phyloP scores from a whole-genome alignment of 1,140 invertebrate genomes.

The Anadara kagoshimensis region DNA sequence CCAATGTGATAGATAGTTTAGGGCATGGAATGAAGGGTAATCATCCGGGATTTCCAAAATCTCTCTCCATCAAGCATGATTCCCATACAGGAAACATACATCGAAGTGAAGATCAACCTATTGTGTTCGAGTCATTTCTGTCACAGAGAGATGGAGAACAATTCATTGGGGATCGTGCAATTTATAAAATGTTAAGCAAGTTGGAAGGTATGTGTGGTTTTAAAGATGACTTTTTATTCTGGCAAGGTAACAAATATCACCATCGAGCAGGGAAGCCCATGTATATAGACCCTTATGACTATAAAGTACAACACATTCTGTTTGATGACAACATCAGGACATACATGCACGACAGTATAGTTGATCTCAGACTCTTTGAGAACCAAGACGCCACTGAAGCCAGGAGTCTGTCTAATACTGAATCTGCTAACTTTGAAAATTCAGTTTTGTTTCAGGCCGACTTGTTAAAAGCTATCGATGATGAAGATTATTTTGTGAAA shows the following conservation, averaged over 20 bases:
- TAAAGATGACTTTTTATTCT: slow-evolving; percentile 67
- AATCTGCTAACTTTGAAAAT: slow-evolving; percentile 60
- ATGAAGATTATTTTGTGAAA: slow-evolving; percentile 66
- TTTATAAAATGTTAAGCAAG: slow-evolving; percentile 60
- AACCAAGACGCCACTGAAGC: slow-evolving; percentile 38
- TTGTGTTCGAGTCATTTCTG: slow-evolving; percentile 39
- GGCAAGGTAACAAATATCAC: slow-evolving; percentile 64
- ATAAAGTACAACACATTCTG: slow-evolving; percentile 68
- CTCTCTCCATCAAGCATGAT: slow-evolving; percentile 43
- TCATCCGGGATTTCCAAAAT: slow-evolving; percentile 60
- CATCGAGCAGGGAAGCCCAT: slow-evolving; percentile 64
- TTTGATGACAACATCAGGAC: slow-evolving; percentile 71
- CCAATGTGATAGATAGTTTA: slow-evolving; percentile 65
- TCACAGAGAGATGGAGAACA: slow-evolving; percentile 3
- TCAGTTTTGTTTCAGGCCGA: slow-evolving; percentile 69
- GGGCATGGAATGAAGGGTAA: slow-evolving; percentile 56
- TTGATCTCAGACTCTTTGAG: slow-evolving; percentile 65
- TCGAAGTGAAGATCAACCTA: slow-evolving; percentile 37
- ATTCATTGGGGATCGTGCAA: slow-evolving; percentile 52
- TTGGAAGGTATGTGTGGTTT: slow-evolving; percentile 62
- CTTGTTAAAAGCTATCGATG: slow-evolving; percentile 62
- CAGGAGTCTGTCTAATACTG: slow-evolving; percentile 54
- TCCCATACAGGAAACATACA: slow-evolving; percentile 47
- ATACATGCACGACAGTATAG: slow-evolving; percentile 68
- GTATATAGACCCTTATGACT: slow-evolving; percentile 64